Percentiles rank a stretch among this genome's conserved stretches.
phyloP scores from a whole-genome alignment of 2,113 vertebrate genomes.

The Aptenodytes forsteri region DNA sequence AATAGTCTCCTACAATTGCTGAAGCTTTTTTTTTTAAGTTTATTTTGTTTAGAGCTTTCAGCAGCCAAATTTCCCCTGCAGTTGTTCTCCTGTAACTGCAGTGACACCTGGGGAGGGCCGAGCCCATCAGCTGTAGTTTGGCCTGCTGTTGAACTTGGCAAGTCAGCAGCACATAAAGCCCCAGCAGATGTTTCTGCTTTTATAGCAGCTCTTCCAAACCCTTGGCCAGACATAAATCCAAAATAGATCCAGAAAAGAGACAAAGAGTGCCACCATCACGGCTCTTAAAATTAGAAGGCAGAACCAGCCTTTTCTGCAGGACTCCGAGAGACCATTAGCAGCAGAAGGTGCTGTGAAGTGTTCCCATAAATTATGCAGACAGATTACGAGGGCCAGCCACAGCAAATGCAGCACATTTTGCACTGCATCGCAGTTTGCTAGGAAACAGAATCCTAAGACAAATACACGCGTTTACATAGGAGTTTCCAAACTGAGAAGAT shows the following conservation, averaged over 20 bases:
- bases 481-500: slow-evolving; percentile 1
- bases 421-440: background rate
- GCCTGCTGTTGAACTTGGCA: slow-evolving; percentile 17
- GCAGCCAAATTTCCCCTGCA: background rate
- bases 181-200: slow-evolving; percentile 36
- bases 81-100: background rate
- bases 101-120: slow-evolving; percentile 8
- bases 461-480: background rate
- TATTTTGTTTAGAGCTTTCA: slow-evolving; percentile 1
- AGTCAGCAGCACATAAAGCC: background rate
- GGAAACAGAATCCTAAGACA: slow-evolving; percentile 19
- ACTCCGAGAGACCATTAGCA: background rate
- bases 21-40: background rate
- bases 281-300: slow-evolving; percentile 44
- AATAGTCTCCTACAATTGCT: background rate
- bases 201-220: slow-evolving; percentile 21
- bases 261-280: slow-evolving; percentile 24
- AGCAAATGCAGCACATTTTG: background rate
- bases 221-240: slow-evolving; percentile 18
- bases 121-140: slow-evolving; percentile 31
- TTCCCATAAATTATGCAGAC: background rate
- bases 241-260: slow-evolving; percentile 12
- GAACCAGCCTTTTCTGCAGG: slow-evolving; percentile 14
- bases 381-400: background rate
- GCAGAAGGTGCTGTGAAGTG: background rate